phyloP scores from a whole-genome alignment of 2,888 invertebrate genomes.

The Gasteruption jaculator region DNA sequence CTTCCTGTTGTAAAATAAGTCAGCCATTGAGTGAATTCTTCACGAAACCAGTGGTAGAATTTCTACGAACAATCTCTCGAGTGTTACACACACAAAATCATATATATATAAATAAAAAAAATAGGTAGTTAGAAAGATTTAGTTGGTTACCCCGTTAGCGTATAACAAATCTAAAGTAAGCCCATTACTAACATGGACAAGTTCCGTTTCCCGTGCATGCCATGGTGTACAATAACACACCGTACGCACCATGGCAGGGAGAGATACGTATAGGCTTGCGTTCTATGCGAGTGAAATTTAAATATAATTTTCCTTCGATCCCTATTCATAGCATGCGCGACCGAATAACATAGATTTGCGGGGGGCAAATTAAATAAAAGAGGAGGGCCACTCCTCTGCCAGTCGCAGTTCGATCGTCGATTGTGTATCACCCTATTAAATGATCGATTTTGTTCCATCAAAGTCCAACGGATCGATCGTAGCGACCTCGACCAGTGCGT shows the following conservation, averaged over 20 bases:
- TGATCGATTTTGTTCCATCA: too few relatives aligned
- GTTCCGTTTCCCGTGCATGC: slow-evolving; percentile 50
- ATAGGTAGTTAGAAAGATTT: background rate
- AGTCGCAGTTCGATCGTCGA: slow-evolving; percentile 51
- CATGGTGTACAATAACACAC: slow-evolving; percentile 32
- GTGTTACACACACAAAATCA: too few relatives aligned
- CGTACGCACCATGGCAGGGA: background rate
- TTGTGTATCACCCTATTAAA: too few relatives aligned
- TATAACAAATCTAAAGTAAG: slow-evolving; percentile 28
- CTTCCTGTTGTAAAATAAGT: too few relatives aligned
- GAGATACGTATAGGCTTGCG: slow-evolving; percentile 15
- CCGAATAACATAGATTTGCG: slow-evolving; percentile 51
- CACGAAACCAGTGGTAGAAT: too few relatives aligned
- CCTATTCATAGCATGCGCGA: slow-evolving; percentile 48
- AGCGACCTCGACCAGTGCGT: too few relatives aligned
- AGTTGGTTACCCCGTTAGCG: background rate
- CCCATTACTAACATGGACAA: too few relatives aligned
- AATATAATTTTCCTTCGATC: slow-evolving; percentile 50
- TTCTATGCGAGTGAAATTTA: slow-evolving; percentile 47
- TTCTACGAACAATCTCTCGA: too few relatives aligned
- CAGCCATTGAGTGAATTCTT: too few relatives aligned
- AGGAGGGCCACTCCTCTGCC: slow-evolving; percentile 50
- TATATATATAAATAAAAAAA: too few relatives aligned
- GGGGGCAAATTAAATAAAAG: slow-evolving; percentile 51
- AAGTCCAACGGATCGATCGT: too few relatives aligned